Percentiles rank a stretch among this genome's conserved stretches.
Conservation (phyloP, 2,113 vertebrate species). For the Melanotaenia duboulayi region DNA sequence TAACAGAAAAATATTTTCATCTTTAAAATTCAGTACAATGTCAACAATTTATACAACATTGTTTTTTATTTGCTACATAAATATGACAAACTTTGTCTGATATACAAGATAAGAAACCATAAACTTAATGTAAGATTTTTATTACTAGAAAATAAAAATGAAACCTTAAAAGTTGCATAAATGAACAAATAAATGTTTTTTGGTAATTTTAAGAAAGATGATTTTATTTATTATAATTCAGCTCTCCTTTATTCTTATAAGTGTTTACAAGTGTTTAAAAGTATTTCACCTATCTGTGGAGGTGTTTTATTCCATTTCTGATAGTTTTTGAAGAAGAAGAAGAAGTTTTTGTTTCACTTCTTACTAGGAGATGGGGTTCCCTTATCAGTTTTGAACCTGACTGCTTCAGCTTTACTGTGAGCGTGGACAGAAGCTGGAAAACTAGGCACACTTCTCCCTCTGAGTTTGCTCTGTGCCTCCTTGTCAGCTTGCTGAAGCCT, state of each 20-base stretch:
- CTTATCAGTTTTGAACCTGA: constrained; percentile 41
- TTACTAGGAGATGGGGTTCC: constrained; percentile 7
- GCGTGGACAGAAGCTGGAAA: constrained; percentile 20
- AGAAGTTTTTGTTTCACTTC: background rate
- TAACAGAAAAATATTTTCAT: no score
- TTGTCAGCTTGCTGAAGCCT: constrained; percentile 11
- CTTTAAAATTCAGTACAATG: no score
- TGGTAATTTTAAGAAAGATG: background rate
- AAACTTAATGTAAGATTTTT: background rate
- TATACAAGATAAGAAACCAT: background rate
- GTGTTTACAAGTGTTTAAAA: background rate
- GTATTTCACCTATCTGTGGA: background rate
- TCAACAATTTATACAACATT: background rate
- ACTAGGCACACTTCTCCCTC: constrained; percentile 29
- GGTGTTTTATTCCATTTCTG: background rate
- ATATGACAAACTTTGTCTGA: background rate
- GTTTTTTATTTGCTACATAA: background rate
- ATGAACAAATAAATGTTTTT: no score
- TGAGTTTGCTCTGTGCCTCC: constrained; percentile 34
- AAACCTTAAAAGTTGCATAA: background rate
- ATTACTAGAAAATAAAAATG: background rate
- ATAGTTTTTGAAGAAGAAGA: accelerated
- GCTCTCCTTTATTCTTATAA: no score
- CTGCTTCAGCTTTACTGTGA: constrained; percentile 52
- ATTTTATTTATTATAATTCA: no score